Evolutionary conservation across 2,113 vertebrate genomes (phyloP).

Genomic region (Ramphastos sulfuratus): DNA sequence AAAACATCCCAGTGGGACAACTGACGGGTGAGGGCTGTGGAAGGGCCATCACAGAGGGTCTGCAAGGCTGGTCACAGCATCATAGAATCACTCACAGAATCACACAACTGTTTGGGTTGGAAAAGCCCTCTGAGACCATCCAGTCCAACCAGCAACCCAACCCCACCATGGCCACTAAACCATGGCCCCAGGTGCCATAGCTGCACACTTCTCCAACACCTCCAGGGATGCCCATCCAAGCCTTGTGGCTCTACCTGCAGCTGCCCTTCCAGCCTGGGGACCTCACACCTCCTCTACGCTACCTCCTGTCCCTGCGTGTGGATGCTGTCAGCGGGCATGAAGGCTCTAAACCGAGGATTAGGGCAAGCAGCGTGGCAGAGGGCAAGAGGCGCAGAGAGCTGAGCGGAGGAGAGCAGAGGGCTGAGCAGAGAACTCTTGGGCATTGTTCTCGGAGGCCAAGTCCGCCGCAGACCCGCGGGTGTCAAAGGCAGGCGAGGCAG

Average conservation of each 20-base stretch:
- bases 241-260: not conserved
- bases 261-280: not conserved
- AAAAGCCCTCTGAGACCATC: too few species aligned
- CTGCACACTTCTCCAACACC: too few species aligned
- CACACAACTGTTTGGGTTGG: too few species aligned
- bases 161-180: too few species aligned
- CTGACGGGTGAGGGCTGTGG: accelerated
- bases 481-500: not conserved
- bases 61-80: not conserved
- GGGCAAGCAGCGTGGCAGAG: not conserved
- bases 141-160: too few species aligned
- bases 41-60: not conserved
- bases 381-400: not conserved
- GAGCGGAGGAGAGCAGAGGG: not conserved
- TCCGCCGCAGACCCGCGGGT: not conserved
- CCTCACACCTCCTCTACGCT: not conserved
- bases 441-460: not conserved
- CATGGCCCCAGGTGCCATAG: too few species aligned
- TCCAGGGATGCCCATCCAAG: not conserved
- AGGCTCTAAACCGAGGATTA: not conserved
- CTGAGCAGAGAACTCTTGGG: not conserved
- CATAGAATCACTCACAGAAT: too few species aligned
- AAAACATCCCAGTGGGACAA: accelerated
- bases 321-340: not conserved
- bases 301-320: not conserved